Base-by-base conservation (phyloP, 2,113 vertebrate species). In the Oostethus manadensis region DNA sequence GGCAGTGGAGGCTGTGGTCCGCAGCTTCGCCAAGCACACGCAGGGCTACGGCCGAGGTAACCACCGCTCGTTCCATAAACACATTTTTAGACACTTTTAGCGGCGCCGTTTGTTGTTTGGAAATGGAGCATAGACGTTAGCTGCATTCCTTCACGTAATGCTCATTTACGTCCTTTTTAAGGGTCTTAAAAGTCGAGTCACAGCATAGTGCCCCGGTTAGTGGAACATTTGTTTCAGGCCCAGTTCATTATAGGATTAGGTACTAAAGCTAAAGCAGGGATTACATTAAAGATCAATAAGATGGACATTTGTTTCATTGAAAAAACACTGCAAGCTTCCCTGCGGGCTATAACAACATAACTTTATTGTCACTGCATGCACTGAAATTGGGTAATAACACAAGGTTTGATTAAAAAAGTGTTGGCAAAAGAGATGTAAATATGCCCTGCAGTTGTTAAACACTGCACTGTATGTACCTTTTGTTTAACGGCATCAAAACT, bases 21-120 rank as follows among this genome's bases (percentile, higher is more conserved):
- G 93, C 80, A 97, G 95, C 90, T 97, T 98, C 88, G 94, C 94
- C 67, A 96, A 96, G 77, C 94, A 98, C 90, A 98, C 95, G 11
- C 95, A 98, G 73, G 94, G 95, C 56, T 97, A 97, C 71, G 94
- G 94, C 76, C 90, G 94, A 86, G 94, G 95, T 97, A 89, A 90
- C 40, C 3, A 44, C 42, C 14, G 17, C 6, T 20, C 2, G 16
- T 15, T 38, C 33, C 1, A 11, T 18, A 8, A 20, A n/a, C n/a
- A 40, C 35, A 21, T 17, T 56, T 56, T 56, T 8, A n/a, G 53
- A 59, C 64, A 74, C 47, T 73, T 73, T 20, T 20, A 68, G 59
- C 73, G 70, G 68, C 78, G 67, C 72, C 77, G 75, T 74, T 3
- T 42, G 38, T 74, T 70, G 60, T 72, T 72, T 65, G 57, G 62